These are phyloP conservation scores for Carettochelys insculpta DNA, from an alignment of 2,113 vertebrate species.

Conservation along the genomic window DNA sequence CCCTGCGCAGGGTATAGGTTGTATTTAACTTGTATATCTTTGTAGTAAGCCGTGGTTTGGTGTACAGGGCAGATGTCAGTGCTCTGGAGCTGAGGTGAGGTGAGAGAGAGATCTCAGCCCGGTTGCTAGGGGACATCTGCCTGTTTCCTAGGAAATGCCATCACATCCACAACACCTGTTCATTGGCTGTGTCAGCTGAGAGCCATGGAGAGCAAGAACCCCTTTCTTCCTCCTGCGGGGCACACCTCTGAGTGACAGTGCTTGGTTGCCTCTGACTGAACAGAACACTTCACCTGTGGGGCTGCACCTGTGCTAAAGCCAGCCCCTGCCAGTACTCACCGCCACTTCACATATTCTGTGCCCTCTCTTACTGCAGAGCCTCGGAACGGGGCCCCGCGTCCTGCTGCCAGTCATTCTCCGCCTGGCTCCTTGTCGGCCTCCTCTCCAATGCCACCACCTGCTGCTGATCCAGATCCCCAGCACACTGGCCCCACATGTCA, in stretches of 20 bases:
- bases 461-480: accelerated
- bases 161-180: neutral
- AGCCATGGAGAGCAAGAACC: neutral
- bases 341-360: neutral
- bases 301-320: neutral
- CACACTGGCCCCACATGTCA: accelerated
- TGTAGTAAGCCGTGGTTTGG: neutral
- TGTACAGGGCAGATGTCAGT: neutral
- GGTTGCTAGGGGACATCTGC: neutral
- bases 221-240: neutral
- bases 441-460: accelerated
- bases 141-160: neutral
- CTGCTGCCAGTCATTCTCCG: neutral
- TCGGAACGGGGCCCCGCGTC: too few species aligned
- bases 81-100: neutral
- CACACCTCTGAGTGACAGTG: neutral
- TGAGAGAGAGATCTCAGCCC: neutral
- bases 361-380: neutral
- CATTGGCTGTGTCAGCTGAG: neutral
- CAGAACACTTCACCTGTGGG: neutral
- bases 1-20: neutral
- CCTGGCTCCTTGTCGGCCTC: neutral
- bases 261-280: neutral
- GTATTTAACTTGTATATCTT: neutral
- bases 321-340: neutral